These are phyloP conservation scores for Pogonocichla stellata DNA, from an alignment of 2,113 vertebrate genomes.

Conservation along the genomic window DNA sequence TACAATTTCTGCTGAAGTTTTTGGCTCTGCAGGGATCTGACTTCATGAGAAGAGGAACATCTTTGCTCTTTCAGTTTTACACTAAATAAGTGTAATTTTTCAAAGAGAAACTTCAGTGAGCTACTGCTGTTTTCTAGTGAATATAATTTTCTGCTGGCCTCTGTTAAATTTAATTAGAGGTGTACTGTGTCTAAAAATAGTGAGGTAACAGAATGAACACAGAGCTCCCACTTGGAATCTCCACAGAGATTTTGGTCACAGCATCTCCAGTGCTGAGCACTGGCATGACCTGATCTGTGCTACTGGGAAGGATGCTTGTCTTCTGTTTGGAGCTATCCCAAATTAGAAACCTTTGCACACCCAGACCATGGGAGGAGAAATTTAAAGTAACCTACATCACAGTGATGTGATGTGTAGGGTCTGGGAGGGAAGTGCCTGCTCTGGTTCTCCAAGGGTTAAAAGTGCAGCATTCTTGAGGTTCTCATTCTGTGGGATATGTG, in stretches of 20 bases:
- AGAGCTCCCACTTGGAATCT: neutral
- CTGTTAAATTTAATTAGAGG: neutral
- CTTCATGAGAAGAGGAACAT: neutral
- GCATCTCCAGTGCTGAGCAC: neutral
- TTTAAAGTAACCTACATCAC: fast-evolving
- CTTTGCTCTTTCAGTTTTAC: neutral
- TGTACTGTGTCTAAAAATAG: neutral
- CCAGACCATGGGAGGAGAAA: neutral
- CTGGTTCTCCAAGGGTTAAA: neutral
- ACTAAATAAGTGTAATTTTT: neutral
- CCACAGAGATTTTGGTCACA: neutral
- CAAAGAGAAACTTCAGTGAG: neutral
- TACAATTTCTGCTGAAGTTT: neutral
- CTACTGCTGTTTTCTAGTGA: neutral
- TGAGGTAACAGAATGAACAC: neutral
- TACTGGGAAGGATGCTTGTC: neutral
- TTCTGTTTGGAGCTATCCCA: neutral
- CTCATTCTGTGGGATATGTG: neutral
- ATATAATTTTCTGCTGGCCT: neutral
- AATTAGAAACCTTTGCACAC: neutral
- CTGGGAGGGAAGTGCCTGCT: neutral
- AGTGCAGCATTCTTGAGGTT: neutral
- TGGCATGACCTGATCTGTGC: neutral
- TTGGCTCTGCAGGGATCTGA: neutral
- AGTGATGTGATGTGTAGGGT: neutral